Evolutionary conservation across 2,797 vertebrate genomes (phyloP).

Genomic region (Sebastes steindachneri): DNA sequence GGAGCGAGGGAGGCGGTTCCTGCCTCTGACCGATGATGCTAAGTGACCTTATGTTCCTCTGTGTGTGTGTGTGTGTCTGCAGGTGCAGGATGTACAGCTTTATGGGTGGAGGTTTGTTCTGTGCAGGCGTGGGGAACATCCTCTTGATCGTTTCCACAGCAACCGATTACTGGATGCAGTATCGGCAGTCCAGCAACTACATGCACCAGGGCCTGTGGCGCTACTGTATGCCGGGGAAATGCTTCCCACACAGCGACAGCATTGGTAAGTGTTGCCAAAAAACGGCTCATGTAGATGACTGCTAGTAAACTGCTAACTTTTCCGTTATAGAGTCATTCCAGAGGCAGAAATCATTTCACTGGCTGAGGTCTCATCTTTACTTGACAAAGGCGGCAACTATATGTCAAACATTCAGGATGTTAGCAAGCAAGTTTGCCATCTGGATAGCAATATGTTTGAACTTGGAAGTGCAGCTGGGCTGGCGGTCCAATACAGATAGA

Average conservation of each 20-base stretch:
- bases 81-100: conserved; percentile 86
- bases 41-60: conserved; percentile 59
- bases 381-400: not conserved
- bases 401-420: not conserved
- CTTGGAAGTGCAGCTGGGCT: not conserved
- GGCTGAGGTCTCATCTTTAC: too few relatives aligned
- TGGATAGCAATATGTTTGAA: not conserved
- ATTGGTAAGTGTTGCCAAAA: conserved; percentile 62
- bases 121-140: conserved; percentile 84
- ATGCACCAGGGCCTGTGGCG: conserved; percentile 83
- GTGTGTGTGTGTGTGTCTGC: conserved; percentile 41
- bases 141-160: conserved; percentile 87
- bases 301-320: not conserved
- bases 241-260: conserved; percentile 78
- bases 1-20: not conserved
- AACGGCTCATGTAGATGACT: not conserved
- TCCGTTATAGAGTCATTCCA: too few relatives aligned
- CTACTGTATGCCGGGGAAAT: conserved; percentile 81
- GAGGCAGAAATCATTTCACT: not conserved
- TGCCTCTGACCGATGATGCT: conserved; percentile 61
- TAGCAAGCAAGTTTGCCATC: not conserved
- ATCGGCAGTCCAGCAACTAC: conserved; percentile 81
- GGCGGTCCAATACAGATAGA: not conserved
- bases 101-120: conserved; percentile 85
- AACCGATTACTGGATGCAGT: conserved; percentile 87